A percentile compares a stretch with the other conserved stretches of the same genome.
Conservation (phyloP, 2,888 invertebrate species). For the Mesorhabditis spiculigera region DNA sequence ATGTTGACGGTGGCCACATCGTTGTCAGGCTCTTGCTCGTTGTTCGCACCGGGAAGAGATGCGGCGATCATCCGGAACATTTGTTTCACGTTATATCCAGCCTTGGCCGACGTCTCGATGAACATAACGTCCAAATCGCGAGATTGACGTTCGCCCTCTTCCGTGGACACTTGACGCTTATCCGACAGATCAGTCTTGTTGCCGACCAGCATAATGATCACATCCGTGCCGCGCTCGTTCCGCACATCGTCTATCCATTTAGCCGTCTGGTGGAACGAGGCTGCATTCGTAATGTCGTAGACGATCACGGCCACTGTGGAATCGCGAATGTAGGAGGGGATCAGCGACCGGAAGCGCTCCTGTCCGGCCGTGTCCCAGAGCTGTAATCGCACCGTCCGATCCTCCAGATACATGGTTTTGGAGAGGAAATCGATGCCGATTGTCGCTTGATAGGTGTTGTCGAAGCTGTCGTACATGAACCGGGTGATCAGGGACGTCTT, state of each 20-base stretch:
- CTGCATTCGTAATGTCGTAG: conserved; percentile 97
- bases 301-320: conserved; percentile 98
- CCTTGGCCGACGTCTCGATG: conserved; percentile 98
- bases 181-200: conserved; percentile 99
- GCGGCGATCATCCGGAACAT: conserved; percentile 96
- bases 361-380: conserved; percentile 91
- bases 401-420: conserved; percentile 99
- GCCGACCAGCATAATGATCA: conserved; percentile 98
- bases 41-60: conserved; percentile 83
- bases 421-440: conserved; percentile 99
- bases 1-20: neutral
- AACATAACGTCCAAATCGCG: conserved; percentile 99
- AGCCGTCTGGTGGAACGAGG: conserved; percentile 98
- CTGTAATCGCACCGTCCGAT: conserved; percentile 88
- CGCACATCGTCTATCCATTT: conserved; percentile 99
- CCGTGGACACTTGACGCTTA: conserved; percentile 88
- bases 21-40: conserved; percentile 19
- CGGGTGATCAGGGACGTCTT: conserved; percentile 97
- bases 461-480: conserved; percentile 99
- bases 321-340: conserved; percentile 96
- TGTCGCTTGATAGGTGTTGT: conserved; percentile 99
- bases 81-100: conserved; percentile 99
- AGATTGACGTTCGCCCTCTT: conserved; percentile 96
- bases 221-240: conserved; percentile 96
- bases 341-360: conserved; percentile 91